Evolutionary conservation across 2,113 vertebrate species (phyloP).

Genomic region (Melanerpes formicivorus): DNA sequence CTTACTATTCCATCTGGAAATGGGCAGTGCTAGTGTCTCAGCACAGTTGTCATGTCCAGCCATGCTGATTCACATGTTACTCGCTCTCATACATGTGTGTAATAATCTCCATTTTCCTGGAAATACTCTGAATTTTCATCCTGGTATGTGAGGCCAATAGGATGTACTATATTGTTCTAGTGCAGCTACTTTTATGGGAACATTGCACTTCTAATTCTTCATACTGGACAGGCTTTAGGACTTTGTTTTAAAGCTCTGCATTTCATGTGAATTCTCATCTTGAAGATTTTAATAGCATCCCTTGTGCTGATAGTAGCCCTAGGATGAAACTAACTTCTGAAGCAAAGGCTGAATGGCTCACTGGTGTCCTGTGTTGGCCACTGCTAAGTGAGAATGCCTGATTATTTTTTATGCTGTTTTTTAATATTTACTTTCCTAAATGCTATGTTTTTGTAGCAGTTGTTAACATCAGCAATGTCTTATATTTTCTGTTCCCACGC

Average conservation of each 20-base stretch:
- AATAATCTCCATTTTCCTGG: background rate
- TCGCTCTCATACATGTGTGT: background rate
- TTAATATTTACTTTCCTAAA: background rate
- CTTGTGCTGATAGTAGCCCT: fast-evolving
- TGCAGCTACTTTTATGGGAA: background rate
- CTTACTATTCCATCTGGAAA: background rate
- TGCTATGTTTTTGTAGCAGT: background rate
- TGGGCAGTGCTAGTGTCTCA: background rate
- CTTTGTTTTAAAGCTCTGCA: background rate
- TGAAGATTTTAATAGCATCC: background rate
- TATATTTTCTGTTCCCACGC: background rate
- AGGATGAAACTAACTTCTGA: background rate
- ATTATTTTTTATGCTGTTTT: background rate
- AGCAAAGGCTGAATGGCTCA: background rate
- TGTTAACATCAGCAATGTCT: background rate
- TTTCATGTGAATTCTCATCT: background rate
- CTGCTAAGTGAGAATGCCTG: background rate
- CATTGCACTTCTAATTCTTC: background rate
- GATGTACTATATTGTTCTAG: background rate
- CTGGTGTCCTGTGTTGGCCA: background rate
- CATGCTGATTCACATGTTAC: background rate
- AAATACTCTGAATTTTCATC: background rate
- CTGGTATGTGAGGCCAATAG: background rate
- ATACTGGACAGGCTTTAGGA: background rate
- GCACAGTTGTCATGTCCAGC: background rate